These are phyloP conservation scores for Cryptoleucopteryx plumbea DNA, from an alignment of 2,113 vertebrate species.

Conservation along the genomic window DNA sequence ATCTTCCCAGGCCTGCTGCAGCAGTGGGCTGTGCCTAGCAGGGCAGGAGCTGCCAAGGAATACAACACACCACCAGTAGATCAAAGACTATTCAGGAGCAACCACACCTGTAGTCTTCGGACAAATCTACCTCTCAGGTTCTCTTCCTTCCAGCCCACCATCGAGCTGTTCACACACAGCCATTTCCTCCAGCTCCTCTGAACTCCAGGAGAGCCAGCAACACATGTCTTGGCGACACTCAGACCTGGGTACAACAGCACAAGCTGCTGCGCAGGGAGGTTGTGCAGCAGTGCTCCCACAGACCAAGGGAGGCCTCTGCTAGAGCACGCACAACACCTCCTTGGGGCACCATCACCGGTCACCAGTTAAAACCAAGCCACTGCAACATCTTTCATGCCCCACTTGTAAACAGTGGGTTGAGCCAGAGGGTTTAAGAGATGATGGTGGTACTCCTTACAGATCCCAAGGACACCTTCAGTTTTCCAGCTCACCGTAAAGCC, in stretches of 20 bases:
- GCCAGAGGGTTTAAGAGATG: background rate
- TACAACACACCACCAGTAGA: background rate
- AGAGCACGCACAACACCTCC: fast-evolving
- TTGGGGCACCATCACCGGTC: background rate
- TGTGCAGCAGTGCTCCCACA: background rate
- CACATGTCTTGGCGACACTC: fast-evolving
- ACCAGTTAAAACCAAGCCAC: background rate
- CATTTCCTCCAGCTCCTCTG: background rate
- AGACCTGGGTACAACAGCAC: fast-evolving
- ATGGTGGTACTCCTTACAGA: background rate
- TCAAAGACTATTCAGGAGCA: background rate
- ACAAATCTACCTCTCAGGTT: background rate
- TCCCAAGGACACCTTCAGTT: background rate
- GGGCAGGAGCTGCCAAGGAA: background rate
- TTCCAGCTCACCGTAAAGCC: background rate
- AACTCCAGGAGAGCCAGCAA: background rate
- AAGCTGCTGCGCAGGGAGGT: background rate
- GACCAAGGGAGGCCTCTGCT: background rate
- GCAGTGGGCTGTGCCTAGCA: background rate
- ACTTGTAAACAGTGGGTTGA: fast-evolving
- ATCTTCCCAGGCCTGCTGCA: background rate
- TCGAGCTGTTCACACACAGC: background rate
- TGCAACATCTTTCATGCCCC: background rate
- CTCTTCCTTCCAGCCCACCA: background rate
- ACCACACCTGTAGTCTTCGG: background rate